Evolutionary conservation across 2,113 vertebrate genomes (phyloP), one percentile per base, ranked within the genome.

Genomic region (Orcinus orca): DNA sequence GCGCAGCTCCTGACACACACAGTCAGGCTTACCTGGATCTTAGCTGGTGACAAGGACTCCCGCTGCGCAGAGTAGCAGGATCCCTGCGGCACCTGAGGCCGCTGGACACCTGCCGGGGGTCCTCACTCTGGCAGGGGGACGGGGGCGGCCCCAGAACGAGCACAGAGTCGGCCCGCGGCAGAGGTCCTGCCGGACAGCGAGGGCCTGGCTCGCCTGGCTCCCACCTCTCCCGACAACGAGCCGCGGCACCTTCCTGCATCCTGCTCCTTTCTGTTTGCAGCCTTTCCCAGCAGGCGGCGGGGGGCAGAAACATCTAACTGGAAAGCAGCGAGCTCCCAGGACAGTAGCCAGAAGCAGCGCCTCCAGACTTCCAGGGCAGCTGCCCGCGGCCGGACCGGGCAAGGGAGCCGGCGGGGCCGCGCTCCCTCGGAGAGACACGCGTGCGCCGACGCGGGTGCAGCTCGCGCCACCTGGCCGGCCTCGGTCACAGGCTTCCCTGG

Each of bases 381-480:
- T 0, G 80, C 96, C 88, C 95, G 79, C 0, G 84, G 94, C 83
- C 98, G 97, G 97, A 95, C 97, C 81, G 60, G 12, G 73, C 13
- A 11, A 33, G 11, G 38, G 0, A 53, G 47, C 76, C 31, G 21
- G 26, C 5, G 0, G 47, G 74, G 47, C 31, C 2, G 0, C 0
- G 4, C 58, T 23, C 7, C 21, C 58, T 60, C 5, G 15, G 53
- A 53, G 14, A 44, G 25, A 29, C 29, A 33, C 9, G 1, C 63
- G 41, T 47, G 60, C n/a, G 23, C 18, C 70, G 25, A 71, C 38
- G 2, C 0, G 87, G 96, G 96, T 93, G 94, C 44, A 82, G 92
- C 88, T 44, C 20, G 68, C 58, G 94, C 88, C 79, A 70, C 47
- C 96, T 97, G 95, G 97, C 95, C n/a, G 95, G 96, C 47, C 18